phyloP scores from a whole-genome alignment of 2,113 vertebrate genomes.

The Sakesphorus luctuosus region DNA sequence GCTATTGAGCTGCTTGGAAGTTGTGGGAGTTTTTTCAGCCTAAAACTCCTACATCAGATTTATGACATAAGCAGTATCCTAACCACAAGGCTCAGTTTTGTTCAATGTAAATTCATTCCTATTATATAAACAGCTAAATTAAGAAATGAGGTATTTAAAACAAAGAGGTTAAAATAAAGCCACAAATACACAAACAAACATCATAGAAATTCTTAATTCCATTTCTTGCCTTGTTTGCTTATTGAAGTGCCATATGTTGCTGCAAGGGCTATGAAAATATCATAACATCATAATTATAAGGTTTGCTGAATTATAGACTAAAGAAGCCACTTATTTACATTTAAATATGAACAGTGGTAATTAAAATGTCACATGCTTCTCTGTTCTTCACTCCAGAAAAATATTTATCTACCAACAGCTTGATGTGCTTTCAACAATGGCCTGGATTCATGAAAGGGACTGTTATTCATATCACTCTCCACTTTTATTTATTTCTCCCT shows the following conservation, averaged over 20 bases:
- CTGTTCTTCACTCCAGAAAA: slow-evolving; percentile 60
- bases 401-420: slow-evolving; percentile 62
- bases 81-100: slow-evolving; percentile 29
- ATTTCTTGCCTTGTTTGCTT: slow-evolving; percentile 53
- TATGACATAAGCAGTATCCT: not conserved
- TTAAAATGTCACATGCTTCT: slow-evolving; percentile 46
- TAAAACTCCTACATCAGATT: not conserved
- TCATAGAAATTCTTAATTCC: slow-evolving; percentile 51
- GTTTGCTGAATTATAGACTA: slow-evolving; percentile 69
- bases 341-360: slow-evolving; percentile 63
- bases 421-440: slow-evolving; percentile 20
- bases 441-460: slow-evolving; percentile 11
- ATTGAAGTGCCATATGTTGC: slow-evolving; percentile 69
- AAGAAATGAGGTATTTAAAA: slow-evolving; percentile 69
- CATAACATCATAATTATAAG: slow-evolving; percentile 68
- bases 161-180: slow-evolving; percentile 38
- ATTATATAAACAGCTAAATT: slow-evolving; percentile 71
- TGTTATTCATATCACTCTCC: not conserved
- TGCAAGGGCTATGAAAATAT: slow-evolving; percentile 66
- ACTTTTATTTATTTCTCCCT: not conserved
- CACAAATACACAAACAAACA: slow-evolving; percentile 43
- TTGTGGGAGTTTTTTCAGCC: not conserved
- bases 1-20: not conserved
- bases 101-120: slow-evolving; percentile 56
- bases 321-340: slow-evolving; percentile 69